Evolutionary conservation across 2,113 vertebrate species (phyloP).

Genomic region (Circaetus gallicus): DNA sequence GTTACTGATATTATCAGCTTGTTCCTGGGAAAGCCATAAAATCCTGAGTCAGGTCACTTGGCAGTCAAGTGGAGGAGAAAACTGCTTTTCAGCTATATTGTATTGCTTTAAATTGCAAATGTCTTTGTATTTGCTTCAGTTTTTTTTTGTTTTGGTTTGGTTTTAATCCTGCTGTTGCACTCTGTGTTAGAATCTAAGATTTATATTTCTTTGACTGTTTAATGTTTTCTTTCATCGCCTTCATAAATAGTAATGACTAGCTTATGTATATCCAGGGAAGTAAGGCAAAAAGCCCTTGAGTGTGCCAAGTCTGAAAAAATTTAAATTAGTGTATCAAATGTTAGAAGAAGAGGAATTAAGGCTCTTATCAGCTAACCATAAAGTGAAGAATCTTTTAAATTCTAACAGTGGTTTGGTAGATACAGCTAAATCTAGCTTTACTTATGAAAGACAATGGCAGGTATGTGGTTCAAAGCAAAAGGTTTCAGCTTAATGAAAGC

Average conservation of each 20-base stretch:
- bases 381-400: conserved; percentile 24
- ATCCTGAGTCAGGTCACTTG: conserved; percentile 47
- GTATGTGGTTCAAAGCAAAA: neutral
- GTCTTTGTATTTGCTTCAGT: conserved; percentile 27
- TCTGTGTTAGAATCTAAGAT: conserved; percentile 26
- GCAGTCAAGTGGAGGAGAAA: conserved; percentile 53
- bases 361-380: neutral
- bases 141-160: neutral
- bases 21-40: conserved; percentile 37
- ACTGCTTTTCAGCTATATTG: conserved; percentile 25
- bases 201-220: conserved; percentile 48
- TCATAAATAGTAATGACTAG: conserved; percentile 61
- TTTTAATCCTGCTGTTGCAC: conserved; percentile 36
- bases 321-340: conserved; percentile 31
- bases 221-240: conserved; percentile 43
- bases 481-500: conserved; percentile 34
- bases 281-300: conserved; percentile 34
- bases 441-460: neutral
- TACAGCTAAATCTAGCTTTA: conserved; percentile 19
- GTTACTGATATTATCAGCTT: neutral
- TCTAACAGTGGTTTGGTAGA: neutral
- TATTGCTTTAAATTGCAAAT: conserved; percentile 59
- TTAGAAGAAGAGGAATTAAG: conserved; percentile 33
- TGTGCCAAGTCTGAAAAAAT: conserved; percentile 38
- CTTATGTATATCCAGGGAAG: conserved; percentile 48